Base-by-base conservation (phyloP, 2,797 vertebrate species). In the Todus mexicanus region DNA sequence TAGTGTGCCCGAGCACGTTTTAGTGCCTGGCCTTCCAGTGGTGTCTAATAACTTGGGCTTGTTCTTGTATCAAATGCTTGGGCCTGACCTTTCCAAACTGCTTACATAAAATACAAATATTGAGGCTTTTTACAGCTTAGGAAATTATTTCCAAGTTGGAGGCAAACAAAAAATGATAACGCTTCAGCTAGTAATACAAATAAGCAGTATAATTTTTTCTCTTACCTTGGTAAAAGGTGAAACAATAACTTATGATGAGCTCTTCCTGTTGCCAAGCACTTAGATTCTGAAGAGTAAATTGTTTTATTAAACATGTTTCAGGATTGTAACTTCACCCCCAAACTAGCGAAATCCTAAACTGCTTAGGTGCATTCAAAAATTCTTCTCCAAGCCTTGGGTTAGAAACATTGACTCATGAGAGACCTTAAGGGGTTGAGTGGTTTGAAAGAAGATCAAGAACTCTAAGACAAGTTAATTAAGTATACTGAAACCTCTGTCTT, bases 391-490 rank as follows among this genome's bases (percentile, higher is more conserved):
- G 19, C 68, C 78, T 40, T 35, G 45, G 37, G 43, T 63, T 76
- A 87, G 87, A 91, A 90, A 91, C 26, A 61, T 5, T 83, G 89
- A 89, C 81, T 93, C 78, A 83, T 87, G 45, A 87, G 56, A 79
- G 50, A 54, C 69, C 26, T 87, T 57, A 87, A 57, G 72, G 72
- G 45, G 42, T 33, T 89, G 86, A 88, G 57, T 71, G 78, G 50
- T 89, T 95, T 94, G 93, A 95, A 93, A 78, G 27, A 73, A 68
- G 61, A 68, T 87, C 60, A 94, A 83, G 74, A 92, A 68, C 65
- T 83, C 42, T 12, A 83, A 94, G 57, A 43, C 56, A 89, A 81
- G 43, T 68, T 89, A 85, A 92, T 61, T 45, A 84, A 94, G 74
- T 76, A 76, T 11, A 73, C 37, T 73, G 64, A 95, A 88, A 68